Percentiles rank a stretch among this genome's conserved stretches.
These are phyloP conservation scores for Ochotona curzoniae DNA, from an alignment of 2,113 vertebrate species.

Conservation along the genomic window DNA sequence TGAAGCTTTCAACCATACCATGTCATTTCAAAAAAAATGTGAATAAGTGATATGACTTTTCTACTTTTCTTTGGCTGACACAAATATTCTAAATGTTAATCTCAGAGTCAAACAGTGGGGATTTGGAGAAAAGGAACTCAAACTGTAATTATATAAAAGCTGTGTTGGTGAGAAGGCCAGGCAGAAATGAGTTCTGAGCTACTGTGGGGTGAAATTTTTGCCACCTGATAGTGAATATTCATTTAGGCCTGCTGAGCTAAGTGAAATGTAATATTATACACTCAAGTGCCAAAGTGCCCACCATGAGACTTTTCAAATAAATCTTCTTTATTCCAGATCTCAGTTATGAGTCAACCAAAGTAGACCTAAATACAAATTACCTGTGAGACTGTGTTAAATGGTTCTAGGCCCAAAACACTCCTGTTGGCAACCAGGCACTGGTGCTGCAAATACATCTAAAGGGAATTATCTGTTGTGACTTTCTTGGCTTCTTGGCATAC, in stretches of 20 bases:
- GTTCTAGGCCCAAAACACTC: not conserved
- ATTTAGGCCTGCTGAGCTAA: conserved; percentile 19
- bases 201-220: not conserved
- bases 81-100: conserved; percentile 40
- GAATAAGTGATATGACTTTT: not conserved
- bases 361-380: conserved; percentile 9
- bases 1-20: not conserved
- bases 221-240: not conserved
- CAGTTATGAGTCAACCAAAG: not conserved
- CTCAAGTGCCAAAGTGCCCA: not conserved
- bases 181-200: conserved; percentile 34
- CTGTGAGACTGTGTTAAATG: not conserved
- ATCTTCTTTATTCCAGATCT: conserved; percentile 26
- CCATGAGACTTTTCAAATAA: conserved; percentile 37
- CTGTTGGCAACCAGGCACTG: not conserved
- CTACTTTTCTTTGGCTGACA: not conserved
- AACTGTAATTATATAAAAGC: conserved; percentile 43
- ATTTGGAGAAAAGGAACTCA: not conserved
- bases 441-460: conserved; percentile 11
- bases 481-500: not conserved
- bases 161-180: conserved; percentile 31
- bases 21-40: not conserved
- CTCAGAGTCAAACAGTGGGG: conserved; percentile 39
- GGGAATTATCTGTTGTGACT: not conserved
- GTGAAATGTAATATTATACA: conserved; percentile 21